Conservation (phyloP, 2,888 invertebrate genomes). For the Hyalella azteca region DNA sequence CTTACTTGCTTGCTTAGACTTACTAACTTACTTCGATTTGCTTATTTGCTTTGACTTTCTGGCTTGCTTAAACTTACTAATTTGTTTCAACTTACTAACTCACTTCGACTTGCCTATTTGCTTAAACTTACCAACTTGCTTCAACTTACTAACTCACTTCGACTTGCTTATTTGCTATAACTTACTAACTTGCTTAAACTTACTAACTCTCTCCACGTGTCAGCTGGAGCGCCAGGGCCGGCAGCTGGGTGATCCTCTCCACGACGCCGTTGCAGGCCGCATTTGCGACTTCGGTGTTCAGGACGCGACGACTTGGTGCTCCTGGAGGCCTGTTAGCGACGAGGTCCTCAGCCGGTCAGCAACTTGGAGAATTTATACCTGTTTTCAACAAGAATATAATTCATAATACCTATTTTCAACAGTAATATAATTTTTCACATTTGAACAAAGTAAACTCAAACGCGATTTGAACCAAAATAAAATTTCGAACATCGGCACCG, state of each 20-base stretch:
- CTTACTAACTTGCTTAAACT: background rate
- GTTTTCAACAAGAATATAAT: background rate
- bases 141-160: background rate
- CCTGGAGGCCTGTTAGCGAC: constrained; percentile 42
- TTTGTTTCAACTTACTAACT: background rate
- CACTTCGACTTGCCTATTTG: background rate
- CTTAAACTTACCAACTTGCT: background rate
- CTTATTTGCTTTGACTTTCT: background rate
- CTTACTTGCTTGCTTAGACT: background rate
- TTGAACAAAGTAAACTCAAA: no score
- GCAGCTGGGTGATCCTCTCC: constrained; percentile 35
- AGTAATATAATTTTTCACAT: no score
- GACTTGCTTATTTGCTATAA: background rate
- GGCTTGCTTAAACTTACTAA: background rate
- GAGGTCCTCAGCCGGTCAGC: constrained; percentile 31
- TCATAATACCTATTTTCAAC: no score
- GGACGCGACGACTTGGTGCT: constrained; percentile 47
- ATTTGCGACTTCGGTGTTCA: constrained; percentile 52
- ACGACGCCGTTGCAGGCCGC: background rate
- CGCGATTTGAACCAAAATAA: no score
- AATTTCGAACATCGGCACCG: no score
- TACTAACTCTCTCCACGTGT: background rate
- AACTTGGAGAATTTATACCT: background rate
- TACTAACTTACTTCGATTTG: background rate
- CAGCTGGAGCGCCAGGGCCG: background rate